Evolutionary conservation across 2,797 vertebrate species (phyloP).

Genomic region (Sebastiscus albofasciatus): DNA sequence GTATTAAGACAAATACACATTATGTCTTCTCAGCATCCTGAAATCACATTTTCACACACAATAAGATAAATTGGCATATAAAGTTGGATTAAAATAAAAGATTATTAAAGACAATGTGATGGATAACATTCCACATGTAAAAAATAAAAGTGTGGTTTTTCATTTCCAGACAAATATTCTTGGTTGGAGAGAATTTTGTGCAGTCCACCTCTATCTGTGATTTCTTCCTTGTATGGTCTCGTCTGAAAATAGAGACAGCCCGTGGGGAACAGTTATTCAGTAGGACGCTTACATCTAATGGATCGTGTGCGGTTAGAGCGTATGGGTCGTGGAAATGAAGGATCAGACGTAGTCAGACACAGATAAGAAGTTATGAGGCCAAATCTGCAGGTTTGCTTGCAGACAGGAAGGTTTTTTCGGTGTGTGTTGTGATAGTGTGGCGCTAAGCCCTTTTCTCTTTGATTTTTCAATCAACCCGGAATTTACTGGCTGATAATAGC

Average conservation of each 20-base stretch:
- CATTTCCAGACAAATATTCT: neutral
- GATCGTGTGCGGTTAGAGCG: conserved; percentile 53
- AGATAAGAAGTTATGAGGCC: conserved; percentile 37
- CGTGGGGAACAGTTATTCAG: conserved; percentile 50
- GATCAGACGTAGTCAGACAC: conserved; percentile 5
- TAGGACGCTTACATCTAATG: conserved; percentile 49
- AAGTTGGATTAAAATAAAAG: neutral
- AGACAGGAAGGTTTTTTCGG: neutral
- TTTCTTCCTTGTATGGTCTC: conserved; percentile 3
- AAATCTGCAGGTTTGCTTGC: conserved; percentile 2
- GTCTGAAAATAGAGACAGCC: conserved; percentile 29
- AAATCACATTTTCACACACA: neutral
- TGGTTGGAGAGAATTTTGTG: neutral
- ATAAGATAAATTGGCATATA: neutral
- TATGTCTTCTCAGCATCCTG: neutral
- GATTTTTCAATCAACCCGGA: conserved; percentile 31
- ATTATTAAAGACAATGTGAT: neutral
- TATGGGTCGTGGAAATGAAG: conserved; percentile 20
- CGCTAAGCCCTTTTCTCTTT: conserved; percentile 14
- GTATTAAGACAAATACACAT: neutral
- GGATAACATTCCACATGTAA: neutral
- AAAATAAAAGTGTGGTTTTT: neutral
- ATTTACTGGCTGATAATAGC: conserved; percentile 9
- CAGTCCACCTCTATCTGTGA: conserved; percentile 8
- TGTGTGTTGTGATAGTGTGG: neutral